These are phyloP conservation scores for Thecocarcelia acutangulata DNA, from an alignment of 2,888 invertebrate species.

Conservation along the genomic window DNA sequence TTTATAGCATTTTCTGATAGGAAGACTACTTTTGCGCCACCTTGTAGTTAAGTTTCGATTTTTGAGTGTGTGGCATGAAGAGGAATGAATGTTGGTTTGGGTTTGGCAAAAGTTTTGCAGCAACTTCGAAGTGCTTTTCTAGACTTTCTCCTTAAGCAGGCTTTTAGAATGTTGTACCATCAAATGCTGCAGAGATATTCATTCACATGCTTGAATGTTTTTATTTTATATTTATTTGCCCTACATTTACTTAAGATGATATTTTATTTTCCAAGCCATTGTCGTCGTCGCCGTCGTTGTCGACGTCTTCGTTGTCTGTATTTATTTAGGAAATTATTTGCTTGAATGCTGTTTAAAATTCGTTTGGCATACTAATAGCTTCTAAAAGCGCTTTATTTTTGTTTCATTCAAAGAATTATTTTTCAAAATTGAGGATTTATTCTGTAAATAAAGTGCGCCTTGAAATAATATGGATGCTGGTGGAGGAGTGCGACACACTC, in stretches of 20 bases:
- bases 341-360: constrained; percentile 19
- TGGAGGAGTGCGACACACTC: no score
- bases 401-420: no score
- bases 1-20: no score
- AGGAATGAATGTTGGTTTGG: not conserved
- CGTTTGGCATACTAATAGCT: constrained; percentile 39
- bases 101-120: constrained; percentile 8
- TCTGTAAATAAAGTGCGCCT: not conserved
- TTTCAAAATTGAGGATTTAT: not conserved
- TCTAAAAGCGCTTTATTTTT: not conserved
- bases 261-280: constrained; percentile 1
- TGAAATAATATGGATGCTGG: no score
- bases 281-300: no score
- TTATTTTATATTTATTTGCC: constrained; percentile 15
- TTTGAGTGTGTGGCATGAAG: not conserved
- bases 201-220: no score
- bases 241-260: constrained; percentile 3
- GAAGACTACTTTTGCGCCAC: no score
- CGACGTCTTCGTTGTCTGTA: constrained; percentile 33
- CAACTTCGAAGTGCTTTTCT: not conserved
- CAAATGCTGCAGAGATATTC: not conserved
- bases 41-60: constrained; percentile 24
- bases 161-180: not conserved
- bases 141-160: not conserved
- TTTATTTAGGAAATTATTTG: constrained; percentile 42